Evolutionary conservation across 2,797 vertebrate species (phyloP), one percentile per base, ranked within the genome.

Genomic region (Melanotaenia maccullochi): DNA sequence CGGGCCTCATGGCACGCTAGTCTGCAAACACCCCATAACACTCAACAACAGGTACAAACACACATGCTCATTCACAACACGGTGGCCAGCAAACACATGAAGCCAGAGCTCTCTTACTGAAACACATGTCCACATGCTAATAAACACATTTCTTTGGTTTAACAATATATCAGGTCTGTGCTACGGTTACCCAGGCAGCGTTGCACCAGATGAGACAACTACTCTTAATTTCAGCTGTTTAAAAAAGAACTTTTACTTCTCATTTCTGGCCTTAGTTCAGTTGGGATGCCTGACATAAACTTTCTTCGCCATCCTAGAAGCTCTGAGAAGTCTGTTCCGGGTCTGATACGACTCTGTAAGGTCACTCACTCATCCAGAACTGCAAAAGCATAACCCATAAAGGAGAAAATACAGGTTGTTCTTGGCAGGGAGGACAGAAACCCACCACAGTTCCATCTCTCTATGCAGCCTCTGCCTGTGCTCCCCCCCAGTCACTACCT

Each of bases 311-410:
- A 86, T 88, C 87, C 85, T 84, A 68, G 75, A 90, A 89, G 84
- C 88, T 88, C 84, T 85, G 64, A 74, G 85, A 90, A 92, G 91
- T 89, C 91, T 94, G 93, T 91, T 92, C 83, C 81, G 24, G 83
- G 71, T 89, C 90, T 92, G 93, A 94, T 93, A 94, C 86, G 81
- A 80, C 87, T 87, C 71, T 84, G 88, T 90, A 89, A 92, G 91
- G 90, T 93, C 93, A 94, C 87, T 92, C 90, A 89, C 86, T 92
- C 90, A 91, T 93, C 92, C 92, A 90, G 89, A 93, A 92, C 91
- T 83, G 82, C 87, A 78, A 81, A 88, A 89, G 85, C 89, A 88
- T 82, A 86, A 91, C 88, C 90, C 89, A 89, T 92, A 92, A 91
- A 92, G 88, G 87, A 89, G 90, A 89, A 90, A 92, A 92, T 89